These are phyloP conservation scores for Wasmannia auropunctata DNA, from an alignment of 1,140 invertebrate species.

Conservation along the genomic window DNA sequence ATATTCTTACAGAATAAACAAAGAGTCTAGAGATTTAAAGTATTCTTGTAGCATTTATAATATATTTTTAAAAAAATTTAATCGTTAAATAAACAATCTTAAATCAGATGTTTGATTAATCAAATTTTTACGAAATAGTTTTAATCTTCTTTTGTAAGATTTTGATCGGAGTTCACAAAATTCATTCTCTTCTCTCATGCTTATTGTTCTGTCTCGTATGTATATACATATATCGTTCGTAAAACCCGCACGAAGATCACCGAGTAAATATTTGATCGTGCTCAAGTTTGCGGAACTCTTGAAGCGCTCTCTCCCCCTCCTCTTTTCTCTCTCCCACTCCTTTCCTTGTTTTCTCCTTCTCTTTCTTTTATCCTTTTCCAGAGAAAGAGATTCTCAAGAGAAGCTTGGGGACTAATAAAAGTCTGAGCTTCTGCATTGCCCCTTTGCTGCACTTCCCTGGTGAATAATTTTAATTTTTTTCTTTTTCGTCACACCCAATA, in stretches of 20 bases:
- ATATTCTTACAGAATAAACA: not conserved
- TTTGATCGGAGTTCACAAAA: not conserved
- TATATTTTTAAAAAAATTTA: not conserved
- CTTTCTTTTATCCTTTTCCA: not conserved
- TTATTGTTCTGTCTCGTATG: too few relatives aligned
- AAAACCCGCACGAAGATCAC: slow-evolving; percentile 51
- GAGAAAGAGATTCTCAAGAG: slow-evolving; percentile 4
- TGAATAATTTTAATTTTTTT: slow-evolving; percentile 16
- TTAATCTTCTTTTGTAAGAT: not conserved
- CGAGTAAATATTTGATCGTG: slow-evolving; percentile 53
- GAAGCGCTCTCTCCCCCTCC: not conserved
- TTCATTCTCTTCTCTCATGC: too few relatives aligned
- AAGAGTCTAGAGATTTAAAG: not conserved
- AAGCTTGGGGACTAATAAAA: slow-evolving; percentile 62
- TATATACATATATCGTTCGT: slow-evolving; percentile 19
- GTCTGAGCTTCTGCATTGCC: slow-evolving; percentile 55
- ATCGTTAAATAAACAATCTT: not conserved
- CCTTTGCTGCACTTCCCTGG: not conserved
- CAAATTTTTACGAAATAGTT: not conserved
- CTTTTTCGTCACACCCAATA: not conserved
- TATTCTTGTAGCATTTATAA: not conserved
- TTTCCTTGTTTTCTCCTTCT: not conserved
- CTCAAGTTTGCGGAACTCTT: slow-evolving; percentile 49
- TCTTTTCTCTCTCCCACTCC: not conserved
- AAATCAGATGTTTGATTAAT: not conserved